Conservation (phyloP, 2,113 vertebrate species). For the Perca flavescens region DNA sequence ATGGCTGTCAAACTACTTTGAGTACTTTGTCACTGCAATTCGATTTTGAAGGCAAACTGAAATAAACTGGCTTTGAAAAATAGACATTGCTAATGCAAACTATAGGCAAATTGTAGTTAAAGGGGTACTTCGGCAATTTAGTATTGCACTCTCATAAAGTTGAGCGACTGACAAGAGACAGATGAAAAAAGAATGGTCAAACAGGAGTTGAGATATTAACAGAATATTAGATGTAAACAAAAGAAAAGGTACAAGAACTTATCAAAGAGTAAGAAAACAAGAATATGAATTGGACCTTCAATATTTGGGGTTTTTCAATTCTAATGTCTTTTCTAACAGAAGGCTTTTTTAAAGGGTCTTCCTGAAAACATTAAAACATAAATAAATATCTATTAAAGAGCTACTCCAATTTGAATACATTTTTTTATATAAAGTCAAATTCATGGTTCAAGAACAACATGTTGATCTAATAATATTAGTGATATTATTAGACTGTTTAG, state of each 20-base stretch:
- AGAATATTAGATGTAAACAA: not conserved
- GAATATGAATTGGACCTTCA: not conserved
- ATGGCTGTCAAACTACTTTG: not conserved
- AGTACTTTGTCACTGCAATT: not conserved
- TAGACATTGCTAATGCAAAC: not conserved
- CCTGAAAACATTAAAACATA: not conserved
- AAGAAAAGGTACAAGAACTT: not conserved
- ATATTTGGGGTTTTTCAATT: too few species aligned
- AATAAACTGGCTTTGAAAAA: not conserved
- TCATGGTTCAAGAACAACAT: too few species aligned
- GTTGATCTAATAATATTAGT: too few species aligned
- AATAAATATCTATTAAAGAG: too few species aligned
- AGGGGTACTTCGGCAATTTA: not conserved
- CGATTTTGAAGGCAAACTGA: not conserved
- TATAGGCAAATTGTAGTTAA: not conserved
- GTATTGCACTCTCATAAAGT: not conserved
- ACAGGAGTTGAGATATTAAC: not conserved
- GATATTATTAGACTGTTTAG: too few species aligned
- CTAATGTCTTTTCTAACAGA: too few species aligned
- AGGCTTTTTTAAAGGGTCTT: not conserved
- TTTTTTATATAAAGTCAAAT: too few species aligned
- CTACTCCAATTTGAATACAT: too few species aligned
- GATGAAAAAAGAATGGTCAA: not conserved
- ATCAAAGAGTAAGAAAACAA: not conserved
- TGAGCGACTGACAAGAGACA: not conserved